Evolutionary conservation across 1,140 invertebrate genomes (phyloP), one percentile per base, ranked within the genome.

Genomic region (Phymorhynchus buccinoides): DNA sequence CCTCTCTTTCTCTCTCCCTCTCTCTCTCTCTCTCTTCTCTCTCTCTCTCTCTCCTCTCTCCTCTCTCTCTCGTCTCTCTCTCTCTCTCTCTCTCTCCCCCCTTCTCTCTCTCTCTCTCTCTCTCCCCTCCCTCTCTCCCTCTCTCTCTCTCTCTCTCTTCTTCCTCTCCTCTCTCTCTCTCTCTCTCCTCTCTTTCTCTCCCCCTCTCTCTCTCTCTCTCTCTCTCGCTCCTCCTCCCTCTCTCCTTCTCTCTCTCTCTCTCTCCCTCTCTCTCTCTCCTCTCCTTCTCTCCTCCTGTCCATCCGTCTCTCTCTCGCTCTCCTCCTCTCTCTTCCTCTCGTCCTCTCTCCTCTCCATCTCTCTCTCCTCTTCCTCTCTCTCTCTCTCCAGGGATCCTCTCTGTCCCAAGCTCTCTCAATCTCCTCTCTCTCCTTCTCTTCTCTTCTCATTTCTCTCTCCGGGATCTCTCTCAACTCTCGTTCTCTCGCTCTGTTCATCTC

Each of bases 1-100:
- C 18, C 44, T 18, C 44, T 18, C 44, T 18, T 48, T 18, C 44
- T 18, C 44, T 18, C 18, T 27, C 88, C 85, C 83, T 37, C 77
- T 79, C 77, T 37, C 77, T 32, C 18, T n/a, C 32, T 37, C 41
- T 14, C 41, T 30, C 18, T n/a, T 48, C 80, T 81, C 39, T 81
- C 80, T 52, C 39, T 81, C 80, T 52, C 39, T 52, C 42, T 84
- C 88, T 89, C 87, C 80, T 89, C 90, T 90, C 86, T 83, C 85
- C 88, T 85, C 6, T 18, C 7, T 18, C 44, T 48, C 44, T 18
- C 44, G 7, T 18, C 44, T 6, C 44, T 48, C 44, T 89, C 88
- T 88, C 41, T 37, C 35, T 83, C 78, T 84, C 84, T 86, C 87
- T 80, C 80, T 83, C 56, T 84, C 62, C 73, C 27, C 71, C 56